These are phyloP conservation scores for Bombus terrestris DNA, from an alignment of 1,140 invertebrate genomes.

Conservation along the genomic window DNA sequence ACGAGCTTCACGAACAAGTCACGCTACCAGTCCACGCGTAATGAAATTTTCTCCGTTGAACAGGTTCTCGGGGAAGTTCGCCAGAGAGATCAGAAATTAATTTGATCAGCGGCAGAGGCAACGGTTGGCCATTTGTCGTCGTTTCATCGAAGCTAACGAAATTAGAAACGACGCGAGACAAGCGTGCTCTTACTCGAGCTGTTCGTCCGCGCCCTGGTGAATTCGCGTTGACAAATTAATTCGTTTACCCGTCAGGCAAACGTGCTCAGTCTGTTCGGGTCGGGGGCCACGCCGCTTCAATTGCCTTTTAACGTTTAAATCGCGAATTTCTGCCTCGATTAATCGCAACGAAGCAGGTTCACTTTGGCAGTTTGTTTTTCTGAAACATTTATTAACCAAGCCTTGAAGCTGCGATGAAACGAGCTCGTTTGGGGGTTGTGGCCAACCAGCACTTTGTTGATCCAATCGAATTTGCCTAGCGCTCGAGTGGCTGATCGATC, in stretches of 20 bases:
- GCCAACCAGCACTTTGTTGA: constrained; percentile 33
- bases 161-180: constrained; percentile 5
- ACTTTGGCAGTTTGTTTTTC: background rate
- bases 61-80: background rate
- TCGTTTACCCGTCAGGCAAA: background rate
- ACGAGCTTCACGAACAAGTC: background rate
- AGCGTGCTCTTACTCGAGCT: background rate
- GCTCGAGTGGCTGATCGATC: constrained; percentile 40
- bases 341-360: background rate
- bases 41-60: background rate
- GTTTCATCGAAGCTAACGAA: constrained; percentile 7
- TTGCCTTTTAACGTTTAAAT: no score
- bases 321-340: background rate
- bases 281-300: no score
- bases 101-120: background rate
- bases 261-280: background rate
- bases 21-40: background rate
- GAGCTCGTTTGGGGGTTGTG: background rate
- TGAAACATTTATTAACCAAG: constrained; percentile 6
- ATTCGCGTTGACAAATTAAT: background rate
- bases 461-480: constrained; percentile 36
- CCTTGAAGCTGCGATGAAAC: background rate
- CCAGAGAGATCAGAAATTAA: background rate
- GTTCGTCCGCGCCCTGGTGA: background rate
- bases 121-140: constrained; percentile 16